Conservation (phyloP, 2,888 invertebrate species). For the Apotomis betuletana region DNA sequence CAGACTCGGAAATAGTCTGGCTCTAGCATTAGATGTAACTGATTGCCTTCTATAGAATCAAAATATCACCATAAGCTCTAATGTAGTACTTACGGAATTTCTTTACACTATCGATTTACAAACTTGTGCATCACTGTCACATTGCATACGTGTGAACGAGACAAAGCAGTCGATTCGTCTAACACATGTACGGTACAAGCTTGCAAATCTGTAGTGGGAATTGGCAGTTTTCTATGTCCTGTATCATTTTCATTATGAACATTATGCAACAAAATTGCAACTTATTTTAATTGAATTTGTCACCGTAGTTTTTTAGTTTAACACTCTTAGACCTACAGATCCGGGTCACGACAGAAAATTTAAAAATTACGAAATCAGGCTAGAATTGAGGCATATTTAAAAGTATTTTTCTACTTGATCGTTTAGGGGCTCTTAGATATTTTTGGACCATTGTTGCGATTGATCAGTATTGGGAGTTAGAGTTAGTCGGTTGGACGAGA, state of each 20-base stretch:
- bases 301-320: constrained; percentile 73
- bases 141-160: not conserved
- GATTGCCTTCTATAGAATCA: constrained; percentile 28
- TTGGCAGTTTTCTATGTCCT: constrained; percentile 9
- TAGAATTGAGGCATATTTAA: constrained; percentile 73
- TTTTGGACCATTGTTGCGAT: constrained; percentile 83
- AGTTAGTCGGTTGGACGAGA: constrained; percentile 70
- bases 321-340: constrained; percentile 75
- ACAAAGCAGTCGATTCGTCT: not conserved
- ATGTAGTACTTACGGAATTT: constrained; percentile 3
- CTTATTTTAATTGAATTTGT: constrained; percentile 69
- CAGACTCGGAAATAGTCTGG: constrained; percentile 1
- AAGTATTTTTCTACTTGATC: constrained; percentile 82
- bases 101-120: constrained; percentile 14
- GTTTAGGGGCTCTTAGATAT: constrained; percentile 82
- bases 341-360: constrained; percentile 55
- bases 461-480: constrained; percentile 78
- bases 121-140: not conserved
- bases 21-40: constrained; percentile 25
- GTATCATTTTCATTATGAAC: constrained; percentile 64
- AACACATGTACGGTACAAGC: not conserved
- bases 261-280: constrained; percentile 63
- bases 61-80: constrained; percentile 18
- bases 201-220: constrained; percentile 13
- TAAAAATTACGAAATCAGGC: constrained; percentile 55